Percentiles rank a stretch among this genome's conserved stretches.
These are phyloP conservation scores for Tipula vernalis DNA, from an alignment of 2,888 invertebrate genomes.

Conservation along the genomic window DNA sequence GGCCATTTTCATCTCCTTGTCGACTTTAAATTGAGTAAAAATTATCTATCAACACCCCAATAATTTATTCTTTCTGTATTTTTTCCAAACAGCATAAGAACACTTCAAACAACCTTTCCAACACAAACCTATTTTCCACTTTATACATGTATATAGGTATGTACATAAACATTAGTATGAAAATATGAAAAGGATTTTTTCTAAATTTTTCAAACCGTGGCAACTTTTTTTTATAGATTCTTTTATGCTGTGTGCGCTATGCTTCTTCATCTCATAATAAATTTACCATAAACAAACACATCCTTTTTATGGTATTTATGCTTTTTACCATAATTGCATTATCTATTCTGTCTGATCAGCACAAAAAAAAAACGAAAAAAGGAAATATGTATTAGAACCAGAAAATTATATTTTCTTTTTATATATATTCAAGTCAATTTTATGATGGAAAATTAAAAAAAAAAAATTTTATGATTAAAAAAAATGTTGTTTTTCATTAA, in stretches of 20 bases:
- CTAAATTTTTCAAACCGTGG: neutral
- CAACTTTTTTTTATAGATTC: neutral
- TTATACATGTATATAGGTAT: neutral
- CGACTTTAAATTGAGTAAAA: neutral
- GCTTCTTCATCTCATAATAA: neutral
- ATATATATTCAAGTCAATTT: neutral
- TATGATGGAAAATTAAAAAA: conserved; percentile 6
- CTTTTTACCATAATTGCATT: conserved; percentile 11
- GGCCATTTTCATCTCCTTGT: neutral
- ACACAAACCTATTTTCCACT: neutral
- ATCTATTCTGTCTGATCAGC: conserved; percentile 12
- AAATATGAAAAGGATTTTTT: neutral
- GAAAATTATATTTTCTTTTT: conserved; percentile 6
- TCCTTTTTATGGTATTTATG: conserved; percentile 7
- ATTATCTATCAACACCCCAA: neutral
- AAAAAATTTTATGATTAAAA: neutral
- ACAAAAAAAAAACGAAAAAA: neutral
- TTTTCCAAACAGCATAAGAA: neutral
- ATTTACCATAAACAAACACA: conserved; percentile 4
- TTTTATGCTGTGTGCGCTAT: neutral
- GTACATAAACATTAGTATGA: neutral
- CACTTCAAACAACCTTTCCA: neutral
- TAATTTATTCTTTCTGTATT: neutral
- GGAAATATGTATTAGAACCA: neutral
- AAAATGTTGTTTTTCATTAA: neutral